Conservation (phyloP, 2,888 invertebrate species). For the Eulithis prunata region DNA sequence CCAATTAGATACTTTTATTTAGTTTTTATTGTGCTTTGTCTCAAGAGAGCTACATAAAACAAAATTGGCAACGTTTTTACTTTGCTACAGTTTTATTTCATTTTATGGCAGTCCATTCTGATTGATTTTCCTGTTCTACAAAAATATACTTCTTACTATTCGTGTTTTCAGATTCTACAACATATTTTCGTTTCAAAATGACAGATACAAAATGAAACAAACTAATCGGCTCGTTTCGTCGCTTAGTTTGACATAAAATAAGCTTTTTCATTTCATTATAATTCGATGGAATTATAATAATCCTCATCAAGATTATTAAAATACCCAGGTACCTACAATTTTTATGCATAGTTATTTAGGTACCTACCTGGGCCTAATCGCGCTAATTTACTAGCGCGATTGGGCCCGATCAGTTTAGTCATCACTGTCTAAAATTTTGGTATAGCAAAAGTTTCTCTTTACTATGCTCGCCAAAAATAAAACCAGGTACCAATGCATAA, state of each 20-base stretch:
- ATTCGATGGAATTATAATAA: conserved; percentile 37
- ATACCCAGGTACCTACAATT: too few species aligned
- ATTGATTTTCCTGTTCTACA: conserved; percentile 11
- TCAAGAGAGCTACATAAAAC: conserved; percentile 1
- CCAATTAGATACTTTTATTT: neutral
- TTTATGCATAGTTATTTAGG: too few species aligned
- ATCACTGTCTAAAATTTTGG: too few species aligned
- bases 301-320: too few species aligned
- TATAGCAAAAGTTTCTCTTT: too few species aligned
- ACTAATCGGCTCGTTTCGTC: conserved; percentile 53
- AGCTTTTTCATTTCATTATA: conserved; percentile 27
- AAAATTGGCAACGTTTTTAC: neutral
- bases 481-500: too few species aligned
- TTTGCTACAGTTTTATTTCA: neutral
- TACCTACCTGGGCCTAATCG: too few species aligned
- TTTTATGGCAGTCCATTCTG: conserved; percentile 3
- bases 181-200: conserved; percentile 34
- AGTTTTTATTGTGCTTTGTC: neutral
- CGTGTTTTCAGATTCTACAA: conserved; percentile 14
- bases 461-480: too few species aligned
- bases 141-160: conserved; percentile 4
- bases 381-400: too few species aligned
- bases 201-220: conserved; percentile 50
- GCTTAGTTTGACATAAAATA: conserved; percentile 57
- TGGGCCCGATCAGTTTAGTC: too few species aligned